Evolutionary conservation across 2,888 invertebrate species (phyloP).

Genomic region (Pteria penguin): DNA sequence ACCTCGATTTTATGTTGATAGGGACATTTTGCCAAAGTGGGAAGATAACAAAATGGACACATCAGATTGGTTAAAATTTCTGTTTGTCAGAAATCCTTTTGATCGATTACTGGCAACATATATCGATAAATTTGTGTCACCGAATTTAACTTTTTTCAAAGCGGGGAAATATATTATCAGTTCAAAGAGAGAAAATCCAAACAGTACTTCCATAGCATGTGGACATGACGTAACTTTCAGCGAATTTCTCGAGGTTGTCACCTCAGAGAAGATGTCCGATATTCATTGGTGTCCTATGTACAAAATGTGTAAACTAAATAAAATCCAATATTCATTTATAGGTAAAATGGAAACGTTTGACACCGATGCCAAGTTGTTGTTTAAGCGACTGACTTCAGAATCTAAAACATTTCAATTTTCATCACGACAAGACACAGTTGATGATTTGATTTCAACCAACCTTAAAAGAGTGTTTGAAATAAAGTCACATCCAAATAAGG

Average conservation of each 20-base stretch:
- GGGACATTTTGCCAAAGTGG: background rate
- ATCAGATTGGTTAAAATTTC: background rate
- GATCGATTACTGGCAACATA: background rate
- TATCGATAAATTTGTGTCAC: background rate
- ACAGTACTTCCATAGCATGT: background rate
- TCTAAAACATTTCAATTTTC: background rate
- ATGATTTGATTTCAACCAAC: background rate
- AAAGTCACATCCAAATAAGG: background rate
- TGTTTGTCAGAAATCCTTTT: background rate
- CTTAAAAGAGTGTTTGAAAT: background rate
- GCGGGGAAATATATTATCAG: background rate
- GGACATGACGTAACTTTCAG: background rate
- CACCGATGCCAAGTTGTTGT: background rate
- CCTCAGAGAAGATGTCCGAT: background rate
- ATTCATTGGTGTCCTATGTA: background rate
- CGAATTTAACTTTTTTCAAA: background rate
- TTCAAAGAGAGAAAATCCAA: background rate
- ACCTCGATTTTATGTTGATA: background rate
- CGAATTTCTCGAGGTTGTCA: background rate
- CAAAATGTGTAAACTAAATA: background rate
- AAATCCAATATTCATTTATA: background rate
- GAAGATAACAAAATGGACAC: background rate
- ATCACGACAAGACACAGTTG: background rate
- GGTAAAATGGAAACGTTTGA: background rate
- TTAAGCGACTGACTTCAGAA: background rate